Percentiles rank a stretch among this genome's conserved stretches.
Evolutionary conservation across 2,888 invertebrate genomes (phyloP).

Genomic region (Orchesella flavescens): DNA sequence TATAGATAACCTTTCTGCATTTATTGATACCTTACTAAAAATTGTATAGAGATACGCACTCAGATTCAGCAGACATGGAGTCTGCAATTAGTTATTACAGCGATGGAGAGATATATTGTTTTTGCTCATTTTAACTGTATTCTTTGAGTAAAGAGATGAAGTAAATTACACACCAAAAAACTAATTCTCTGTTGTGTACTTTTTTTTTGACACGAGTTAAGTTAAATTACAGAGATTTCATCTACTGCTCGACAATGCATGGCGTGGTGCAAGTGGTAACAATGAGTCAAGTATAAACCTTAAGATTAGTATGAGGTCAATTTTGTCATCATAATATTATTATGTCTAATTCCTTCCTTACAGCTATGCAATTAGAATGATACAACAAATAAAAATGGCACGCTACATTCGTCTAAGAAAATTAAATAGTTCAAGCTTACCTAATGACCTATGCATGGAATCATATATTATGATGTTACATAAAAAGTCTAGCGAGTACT

Average conservation of each 20-base stretch:
- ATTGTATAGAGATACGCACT: neutral
- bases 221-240: neutral
- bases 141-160: too few relatives aligned
- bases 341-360: constrained; percentile 46
- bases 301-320: constrained; percentile 48
- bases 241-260: neutral
- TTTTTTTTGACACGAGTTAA: too few relatives aligned
- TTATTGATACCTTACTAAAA: neutral
- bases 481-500: too few relatives aligned
- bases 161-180: too few relatives aligned
- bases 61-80: neutral
- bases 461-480: too few relatives aligned
- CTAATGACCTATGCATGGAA: neutral
- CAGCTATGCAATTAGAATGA: neutral
- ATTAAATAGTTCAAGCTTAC: neutral
- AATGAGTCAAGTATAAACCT: constrained; percentile 20
- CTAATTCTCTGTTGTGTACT: too few relatives aligned
- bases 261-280: neutral
- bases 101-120: neutral
- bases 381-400: neutral
- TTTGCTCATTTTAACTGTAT: neutral
- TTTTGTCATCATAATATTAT: neutral
- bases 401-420: neutral
- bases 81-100: neutral
- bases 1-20: neutral